A percentile compares a stretch with the other conserved stretches of the same genome.
Evolutionary conservation across 1,140 invertebrate species (phyloP).

Genomic region (Drosophila saltans): DNA sequence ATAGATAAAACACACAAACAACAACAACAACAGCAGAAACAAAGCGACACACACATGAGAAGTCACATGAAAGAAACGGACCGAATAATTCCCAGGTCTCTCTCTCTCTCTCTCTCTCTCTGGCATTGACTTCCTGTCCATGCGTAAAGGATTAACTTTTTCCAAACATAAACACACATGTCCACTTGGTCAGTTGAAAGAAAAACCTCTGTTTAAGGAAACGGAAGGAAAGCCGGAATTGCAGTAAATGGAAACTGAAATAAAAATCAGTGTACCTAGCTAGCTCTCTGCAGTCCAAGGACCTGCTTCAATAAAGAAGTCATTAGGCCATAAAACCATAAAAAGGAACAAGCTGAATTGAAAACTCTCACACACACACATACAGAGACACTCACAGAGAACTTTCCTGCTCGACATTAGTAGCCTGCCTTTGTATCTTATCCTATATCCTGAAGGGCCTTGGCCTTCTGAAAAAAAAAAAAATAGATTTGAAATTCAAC

Average conservation of each 20-base stretch:
- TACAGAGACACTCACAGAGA: slow-evolving; percentile 5
- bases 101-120: slow-evolving; percentile 29
- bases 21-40: slow-evolving; percentile 31
- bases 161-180: slow-evolving; percentile 36
- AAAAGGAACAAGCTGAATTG: slow-evolving; percentile 46
- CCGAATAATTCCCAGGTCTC: slow-evolving; percentile 70
- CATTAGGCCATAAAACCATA: slow-evolving; percentile 75
- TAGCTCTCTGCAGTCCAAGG: slow-evolving; percentile 35
- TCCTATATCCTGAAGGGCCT: slow-evolving; percentile 1
- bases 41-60: slow-evolving; percentile 9
- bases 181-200: slow-evolving; percentile 19
- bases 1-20: slow-evolving; percentile 61
- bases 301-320: slow-evolving; percentile 78
- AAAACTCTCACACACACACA: slow-evolving; percentile 4
- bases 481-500: not conserved
- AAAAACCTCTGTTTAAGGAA: slow-evolving; percentile 38
- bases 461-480: slow-evolving; percentile 22
- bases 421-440: slow-evolving; percentile 50
- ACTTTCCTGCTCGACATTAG: slow-evolving; percentile 68
- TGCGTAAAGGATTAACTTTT: slow-evolving; percentile 68
- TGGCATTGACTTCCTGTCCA: slow-evolving; percentile 71
- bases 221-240: slow-evolving; percentile 48
- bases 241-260: slow-evolving; percentile 22
- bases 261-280: not conserved
- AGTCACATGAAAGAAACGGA: slow-evolving; percentile 66